These are phyloP conservation scores for Rhinolophus ferrumequinum DNA, from an alignment of 2,113 vertebrate species.

Conservation along the genomic window DNA sequence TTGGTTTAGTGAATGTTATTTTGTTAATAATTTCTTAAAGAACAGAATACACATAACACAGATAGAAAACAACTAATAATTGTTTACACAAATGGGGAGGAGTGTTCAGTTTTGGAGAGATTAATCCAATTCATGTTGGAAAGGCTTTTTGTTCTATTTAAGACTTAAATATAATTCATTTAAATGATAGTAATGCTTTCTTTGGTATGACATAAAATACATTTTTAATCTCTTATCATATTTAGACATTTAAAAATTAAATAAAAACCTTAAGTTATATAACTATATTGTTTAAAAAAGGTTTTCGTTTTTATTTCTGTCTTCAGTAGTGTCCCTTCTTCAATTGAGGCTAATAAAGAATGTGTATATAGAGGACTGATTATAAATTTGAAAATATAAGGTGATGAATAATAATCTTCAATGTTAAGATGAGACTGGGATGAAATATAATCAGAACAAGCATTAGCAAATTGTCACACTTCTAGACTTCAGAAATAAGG, in stretches of 20 bases:
- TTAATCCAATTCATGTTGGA: not conserved
- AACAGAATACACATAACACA: not conserved
- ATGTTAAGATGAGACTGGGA: not conserved
- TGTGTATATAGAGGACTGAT: not conserved
- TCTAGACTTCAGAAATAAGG: not conserved
- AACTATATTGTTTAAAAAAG: not conserved
- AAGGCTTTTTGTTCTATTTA: not conserved
- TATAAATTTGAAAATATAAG: not conserved
- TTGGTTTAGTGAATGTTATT: not conserved
- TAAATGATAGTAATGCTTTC: not conserved
- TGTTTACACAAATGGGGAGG: not conserved
- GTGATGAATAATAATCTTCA: conserved; percentile 20
- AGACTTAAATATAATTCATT: not conserved
- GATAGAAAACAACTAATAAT: not conserved
- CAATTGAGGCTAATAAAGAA: not conserved
- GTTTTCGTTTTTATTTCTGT: not conserved
- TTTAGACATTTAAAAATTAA: conserved; percentile 4
- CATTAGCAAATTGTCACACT: not conserved
- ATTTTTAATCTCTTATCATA: not conserved
- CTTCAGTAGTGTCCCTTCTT: not conserved
- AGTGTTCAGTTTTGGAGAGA: not conserved
- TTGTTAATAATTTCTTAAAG: conserved; percentile 17
- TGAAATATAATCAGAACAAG: conserved; percentile 8
- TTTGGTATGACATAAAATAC: not conserved
- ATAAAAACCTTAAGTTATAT: not conserved